These are phyloP conservation scores for Strigamia transsilvanica DNA, from an alignment of 2,888 invertebrate species.

Conservation along the genomic window DNA sequence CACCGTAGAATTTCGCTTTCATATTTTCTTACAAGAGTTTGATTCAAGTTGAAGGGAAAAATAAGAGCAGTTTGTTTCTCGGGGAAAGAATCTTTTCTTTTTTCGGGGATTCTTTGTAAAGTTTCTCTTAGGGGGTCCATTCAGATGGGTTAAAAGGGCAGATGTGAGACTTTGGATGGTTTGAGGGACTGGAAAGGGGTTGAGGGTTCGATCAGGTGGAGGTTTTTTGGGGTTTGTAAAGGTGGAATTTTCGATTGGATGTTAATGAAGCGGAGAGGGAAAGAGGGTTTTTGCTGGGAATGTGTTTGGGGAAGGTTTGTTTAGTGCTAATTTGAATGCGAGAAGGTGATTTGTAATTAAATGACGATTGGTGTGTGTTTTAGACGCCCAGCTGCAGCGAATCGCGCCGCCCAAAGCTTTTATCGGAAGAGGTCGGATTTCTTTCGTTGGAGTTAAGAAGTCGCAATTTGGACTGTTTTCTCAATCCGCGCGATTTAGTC, in stretches of 20 bases:
- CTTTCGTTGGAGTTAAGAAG: constrained; percentile 38
- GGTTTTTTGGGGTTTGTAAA: background rate
- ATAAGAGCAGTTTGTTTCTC: constrained; percentile 10
- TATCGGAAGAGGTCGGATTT: constrained; percentile 52
- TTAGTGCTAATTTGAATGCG: background rate
- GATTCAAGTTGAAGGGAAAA: constrained; percentile 15
- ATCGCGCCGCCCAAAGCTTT: constrained; percentile 50
- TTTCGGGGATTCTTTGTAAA: background rate
- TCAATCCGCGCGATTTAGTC: constrained; percentile 24
- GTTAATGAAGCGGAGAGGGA: constrained; percentile 12
- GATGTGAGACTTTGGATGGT: background rate
- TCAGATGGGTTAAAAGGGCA: constrained; percentile 14
- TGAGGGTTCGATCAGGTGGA: background rate
- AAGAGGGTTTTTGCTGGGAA: too few species aligned
- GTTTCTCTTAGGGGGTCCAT: constrained; percentile 1
- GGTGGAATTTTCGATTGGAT: background rate
- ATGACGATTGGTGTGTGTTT: constrained; percentile 39
- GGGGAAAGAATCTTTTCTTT: background rate
- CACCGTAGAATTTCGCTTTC: constrained; percentile 8
- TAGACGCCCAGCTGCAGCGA: constrained; percentile 41
- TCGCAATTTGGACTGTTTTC: constrained; percentile 44
- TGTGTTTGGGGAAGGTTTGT: background rate
- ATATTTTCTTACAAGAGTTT: constrained; percentile 5
- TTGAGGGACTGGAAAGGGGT: background rate
- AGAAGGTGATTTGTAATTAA: constrained; percentile 51